These are phyloP conservation scores for Nothura maculosa DNA, from an alignment of 2,797 vertebrate genomes.

Conservation along the genomic window DNA sequence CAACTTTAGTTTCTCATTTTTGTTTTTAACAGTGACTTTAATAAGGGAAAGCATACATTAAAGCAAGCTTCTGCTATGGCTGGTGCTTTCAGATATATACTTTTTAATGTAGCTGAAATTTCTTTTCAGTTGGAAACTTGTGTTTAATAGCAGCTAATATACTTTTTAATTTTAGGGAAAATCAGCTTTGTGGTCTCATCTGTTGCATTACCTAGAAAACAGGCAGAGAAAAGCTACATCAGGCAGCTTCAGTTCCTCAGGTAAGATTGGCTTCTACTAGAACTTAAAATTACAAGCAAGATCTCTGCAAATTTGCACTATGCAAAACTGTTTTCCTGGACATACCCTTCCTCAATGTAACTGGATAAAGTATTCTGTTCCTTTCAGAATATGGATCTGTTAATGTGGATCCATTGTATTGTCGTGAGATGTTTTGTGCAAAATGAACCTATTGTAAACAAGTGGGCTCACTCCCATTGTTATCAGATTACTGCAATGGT, in stretches of 20 bases:
- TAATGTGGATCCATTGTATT: background rate
- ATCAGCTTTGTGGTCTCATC: slow-evolving; percentile 97
- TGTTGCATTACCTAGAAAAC: slow-evolving; percentile 96
- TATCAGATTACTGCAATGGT: background rate
- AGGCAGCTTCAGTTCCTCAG: slow-evolving; percentile 90
- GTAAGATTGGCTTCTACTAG: slow-evolving; percentile 74
- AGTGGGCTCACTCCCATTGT: background rate
- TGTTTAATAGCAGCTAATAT: background rate
- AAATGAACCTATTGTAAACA: background rate
- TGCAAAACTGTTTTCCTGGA: background rate
- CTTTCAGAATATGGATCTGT: background rate
- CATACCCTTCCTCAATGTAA: background rate
- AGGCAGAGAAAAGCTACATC: slow-evolving; percentile 93
- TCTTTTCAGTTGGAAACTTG: background rate
- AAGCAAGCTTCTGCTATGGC: background rate
- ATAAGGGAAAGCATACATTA: background rate
- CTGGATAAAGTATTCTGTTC: background rate
- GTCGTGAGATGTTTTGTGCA: background rate
- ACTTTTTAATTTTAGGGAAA: slow-evolving; percentile 87
- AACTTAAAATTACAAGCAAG: background rate
- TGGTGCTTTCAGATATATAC: background rate
- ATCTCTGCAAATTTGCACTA: background rate
- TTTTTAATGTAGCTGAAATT: background rate
- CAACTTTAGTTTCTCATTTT: background rate
- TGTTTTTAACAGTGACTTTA: background rate